These are phyloP conservation scores for Chelon labrosus DNA, from an alignment of 2,797 vertebrate genomes.

Conservation along the genomic window DNA sequence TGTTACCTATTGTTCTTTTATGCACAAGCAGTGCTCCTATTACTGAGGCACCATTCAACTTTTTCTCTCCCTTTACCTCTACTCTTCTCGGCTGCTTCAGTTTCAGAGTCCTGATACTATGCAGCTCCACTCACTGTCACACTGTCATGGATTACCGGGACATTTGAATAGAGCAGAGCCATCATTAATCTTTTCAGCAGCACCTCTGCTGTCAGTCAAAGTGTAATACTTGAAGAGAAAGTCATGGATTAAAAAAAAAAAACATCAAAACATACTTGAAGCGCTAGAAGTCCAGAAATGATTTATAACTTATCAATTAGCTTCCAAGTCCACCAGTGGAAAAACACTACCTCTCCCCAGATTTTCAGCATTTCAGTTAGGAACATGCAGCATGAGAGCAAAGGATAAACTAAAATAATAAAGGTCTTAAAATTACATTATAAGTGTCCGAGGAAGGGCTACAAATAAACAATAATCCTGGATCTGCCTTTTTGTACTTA, in stretches of 20 bases:
- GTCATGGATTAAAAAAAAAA: background rate
- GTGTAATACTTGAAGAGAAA: background rate
- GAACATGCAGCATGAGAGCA: background rate
- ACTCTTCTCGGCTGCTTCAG: background rate
- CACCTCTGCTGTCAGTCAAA: background rate
- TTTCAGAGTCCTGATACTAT: background rate
- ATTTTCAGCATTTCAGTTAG: too few species aligned
- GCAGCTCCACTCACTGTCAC: background rate
- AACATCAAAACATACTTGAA: background rate
- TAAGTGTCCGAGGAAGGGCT: too few species aligned
- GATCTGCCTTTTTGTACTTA: constrained; percentile 7
- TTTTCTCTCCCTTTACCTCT: background rate
- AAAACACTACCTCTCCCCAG: background rate
- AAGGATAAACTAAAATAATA: background rate
- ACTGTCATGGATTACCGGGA: background rate
- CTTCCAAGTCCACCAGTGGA: background rate
- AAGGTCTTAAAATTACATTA: background rate
- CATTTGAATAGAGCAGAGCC: background rate
- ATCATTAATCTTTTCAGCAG: background rate
- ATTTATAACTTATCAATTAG: background rate
- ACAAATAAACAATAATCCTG: constrained; percentile 3
- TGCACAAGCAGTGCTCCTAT: background rate
- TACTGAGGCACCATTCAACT: background rate
- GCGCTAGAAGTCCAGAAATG: background rate
- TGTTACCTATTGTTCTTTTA: background rate